A percentile compares a stretch with the other conserved stretches of the same genome.
phyloP scores from a whole-genome alignment of 2,888 invertebrate species.

The Tuberolachnus salignus region DNA sequence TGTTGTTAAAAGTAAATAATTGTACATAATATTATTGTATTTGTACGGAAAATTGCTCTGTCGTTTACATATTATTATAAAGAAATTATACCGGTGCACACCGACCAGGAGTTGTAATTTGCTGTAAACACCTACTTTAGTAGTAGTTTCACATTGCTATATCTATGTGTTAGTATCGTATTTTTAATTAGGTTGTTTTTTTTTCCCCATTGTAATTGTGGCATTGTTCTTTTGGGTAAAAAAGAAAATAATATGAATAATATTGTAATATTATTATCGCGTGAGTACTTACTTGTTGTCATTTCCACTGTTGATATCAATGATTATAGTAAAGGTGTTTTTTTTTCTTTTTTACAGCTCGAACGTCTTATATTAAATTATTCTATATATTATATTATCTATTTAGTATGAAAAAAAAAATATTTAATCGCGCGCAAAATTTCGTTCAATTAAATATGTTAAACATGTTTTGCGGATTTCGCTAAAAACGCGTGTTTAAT shows the following conservation, averaged over 20 bases:
- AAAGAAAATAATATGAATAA: neutral
- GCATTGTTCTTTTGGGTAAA: slow-evolving; percentile 14
- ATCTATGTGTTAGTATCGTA: neutral
- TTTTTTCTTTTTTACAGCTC: neutral
- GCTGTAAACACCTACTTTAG: neutral
- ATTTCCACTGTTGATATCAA: neutral
- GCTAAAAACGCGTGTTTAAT: no score
- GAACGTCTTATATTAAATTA: no score
- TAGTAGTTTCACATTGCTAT: neutral
- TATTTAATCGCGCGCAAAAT: no score
- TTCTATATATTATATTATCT: no score
- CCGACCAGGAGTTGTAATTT: no score
- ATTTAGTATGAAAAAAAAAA: no score
- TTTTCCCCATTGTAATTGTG: neutral
- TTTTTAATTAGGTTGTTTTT: slow-evolving; percentile 3
- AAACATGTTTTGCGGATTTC: no score
- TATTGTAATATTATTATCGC: neutral
- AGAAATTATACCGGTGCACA: neutral
- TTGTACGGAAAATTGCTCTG: neutral
- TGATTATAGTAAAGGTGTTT: neutral
- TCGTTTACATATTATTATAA: neutral
- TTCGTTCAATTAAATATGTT: no score
- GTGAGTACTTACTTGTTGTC: neutral
- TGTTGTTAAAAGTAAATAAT: neutral
- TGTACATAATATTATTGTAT: neutral